These are phyloP conservation scores for Tetrapedia diversipes DNA, from an alignment of 2,888 invertebrate species.

Conservation along the genomic window DNA sequence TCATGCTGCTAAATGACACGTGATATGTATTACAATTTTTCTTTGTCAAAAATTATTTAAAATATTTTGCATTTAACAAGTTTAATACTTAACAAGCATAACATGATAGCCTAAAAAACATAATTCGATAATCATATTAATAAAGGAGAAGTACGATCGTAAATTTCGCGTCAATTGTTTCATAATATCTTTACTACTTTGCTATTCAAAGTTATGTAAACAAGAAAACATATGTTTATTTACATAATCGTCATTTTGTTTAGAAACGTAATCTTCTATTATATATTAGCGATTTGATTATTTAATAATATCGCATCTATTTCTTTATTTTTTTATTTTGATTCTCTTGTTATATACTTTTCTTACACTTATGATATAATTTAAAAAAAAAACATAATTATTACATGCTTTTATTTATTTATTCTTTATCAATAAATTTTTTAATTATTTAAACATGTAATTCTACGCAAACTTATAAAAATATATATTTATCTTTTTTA, in stretches of 20 bases:
- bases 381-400: too few species aligned
- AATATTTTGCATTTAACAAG: neutral
- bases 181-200: neutral
- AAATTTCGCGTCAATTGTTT: neutral
- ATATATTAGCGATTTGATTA: neutral
- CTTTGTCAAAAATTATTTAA: neutral
- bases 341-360: too few species aligned
- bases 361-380: too few species aligned
- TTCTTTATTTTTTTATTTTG: neutral
- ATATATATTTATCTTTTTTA: neutral
- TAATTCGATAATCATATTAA: too few species aligned
- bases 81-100: neutral
- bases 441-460: neutral
- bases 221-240: neutral
- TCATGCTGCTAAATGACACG: neutral
- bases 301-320: neutral
- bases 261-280: slow-evolving; percentile 6
- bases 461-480: neutral
- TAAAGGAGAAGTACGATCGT: too few species aligned
- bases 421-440: neutral
- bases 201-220: neutral
- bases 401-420: too few species aligned
- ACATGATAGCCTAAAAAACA: neutral
- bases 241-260: neutral
- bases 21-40: neutral